phyloP scores from a whole-genome alignment of 2,113 vertebrate species.

The Calonectris borealis region DNA sequence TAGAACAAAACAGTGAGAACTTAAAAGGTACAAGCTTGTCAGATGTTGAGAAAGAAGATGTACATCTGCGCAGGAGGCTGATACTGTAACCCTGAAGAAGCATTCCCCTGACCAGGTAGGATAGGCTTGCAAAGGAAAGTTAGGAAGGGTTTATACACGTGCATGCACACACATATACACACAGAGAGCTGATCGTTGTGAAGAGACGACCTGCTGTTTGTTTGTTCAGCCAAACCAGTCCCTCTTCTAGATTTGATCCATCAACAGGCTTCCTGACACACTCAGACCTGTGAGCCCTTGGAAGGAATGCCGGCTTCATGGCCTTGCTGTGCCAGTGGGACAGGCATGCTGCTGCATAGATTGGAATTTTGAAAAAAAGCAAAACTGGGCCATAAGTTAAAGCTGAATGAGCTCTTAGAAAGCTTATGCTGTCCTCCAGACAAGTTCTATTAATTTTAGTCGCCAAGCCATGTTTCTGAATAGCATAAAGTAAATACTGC shows the following conservation, averaged over 20 bases:
- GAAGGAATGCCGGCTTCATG: neutral
- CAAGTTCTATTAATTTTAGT: slow-evolving; percentile 42
- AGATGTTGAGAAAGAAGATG: neutral
- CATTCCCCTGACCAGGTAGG: neutral
- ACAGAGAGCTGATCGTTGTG: neutral
- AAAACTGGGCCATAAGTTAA: neutral
- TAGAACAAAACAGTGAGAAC: neutral
- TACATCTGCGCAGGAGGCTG: neutral
- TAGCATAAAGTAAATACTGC: slow-evolving; percentile 43
- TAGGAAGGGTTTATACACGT: neutral
- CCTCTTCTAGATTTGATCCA: neutral
- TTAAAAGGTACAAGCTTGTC: neutral
- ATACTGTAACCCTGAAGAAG: neutral
- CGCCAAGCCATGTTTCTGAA: slow-evolving; percentile 39
- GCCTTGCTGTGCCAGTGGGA: neutral
- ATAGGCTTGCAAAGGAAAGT: neutral
- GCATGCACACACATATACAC: neutral
- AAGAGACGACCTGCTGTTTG: neutral
- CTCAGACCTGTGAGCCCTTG: neutral
- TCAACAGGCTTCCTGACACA: neutral
- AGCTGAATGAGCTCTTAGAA: slow-evolving; percentile 52
- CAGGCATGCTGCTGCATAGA: neutral
- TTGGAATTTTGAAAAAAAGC: neutral
- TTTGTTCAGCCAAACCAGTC: neutral
- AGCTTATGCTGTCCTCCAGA: slow-evolving; percentile 9